These are phyloP conservation scores for Tangara arthus DNA, from an alignment of 2,797 vertebrate genomes.

Conservation along the genomic window DNA sequence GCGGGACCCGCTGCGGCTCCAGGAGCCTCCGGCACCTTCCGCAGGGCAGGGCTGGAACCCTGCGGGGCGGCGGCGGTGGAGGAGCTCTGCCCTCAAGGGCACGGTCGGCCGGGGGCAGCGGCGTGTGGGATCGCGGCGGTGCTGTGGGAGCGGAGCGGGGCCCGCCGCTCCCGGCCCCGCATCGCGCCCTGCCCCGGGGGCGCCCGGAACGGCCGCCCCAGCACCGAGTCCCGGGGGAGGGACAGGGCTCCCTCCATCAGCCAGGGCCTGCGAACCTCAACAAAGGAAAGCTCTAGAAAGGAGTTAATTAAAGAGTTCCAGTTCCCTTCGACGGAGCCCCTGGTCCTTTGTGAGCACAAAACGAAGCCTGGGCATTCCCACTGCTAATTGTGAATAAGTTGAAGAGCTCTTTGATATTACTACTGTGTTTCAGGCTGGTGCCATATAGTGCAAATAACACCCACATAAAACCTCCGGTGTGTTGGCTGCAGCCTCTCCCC, in stretches of 20 bases:
- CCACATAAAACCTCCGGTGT: neutral
- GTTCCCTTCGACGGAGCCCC: neutral
- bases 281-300: constrained; percentile 17
- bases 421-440: neutral
- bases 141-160: neutral
- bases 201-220: neutral
- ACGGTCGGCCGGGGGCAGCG: neutral
- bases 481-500: neutral
- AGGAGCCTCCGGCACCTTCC: neutral
- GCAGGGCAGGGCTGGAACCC: neutral
- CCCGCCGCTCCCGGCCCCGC: neutral
- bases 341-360: constrained; percentile 22
- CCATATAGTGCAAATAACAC: neutral
- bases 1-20: neutral
- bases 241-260: neutral
- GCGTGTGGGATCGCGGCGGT: rapidly evolving
- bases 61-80: neutral
- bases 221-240: rapidly evolving
- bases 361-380: constrained; percentile 6
- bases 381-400: constrained; percentile 15
- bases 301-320: constrained; percentile 43
- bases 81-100: neutral
- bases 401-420: constrained; percentile 9
- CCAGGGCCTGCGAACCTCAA: neutral
- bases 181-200: no score